A percentile compares a stretch with the other conserved stretches of the same genome.
Evolutionary conservation across 1,140 invertebrate genomes (phyloP).

Genomic region (Lineus longissimus): DNA sequence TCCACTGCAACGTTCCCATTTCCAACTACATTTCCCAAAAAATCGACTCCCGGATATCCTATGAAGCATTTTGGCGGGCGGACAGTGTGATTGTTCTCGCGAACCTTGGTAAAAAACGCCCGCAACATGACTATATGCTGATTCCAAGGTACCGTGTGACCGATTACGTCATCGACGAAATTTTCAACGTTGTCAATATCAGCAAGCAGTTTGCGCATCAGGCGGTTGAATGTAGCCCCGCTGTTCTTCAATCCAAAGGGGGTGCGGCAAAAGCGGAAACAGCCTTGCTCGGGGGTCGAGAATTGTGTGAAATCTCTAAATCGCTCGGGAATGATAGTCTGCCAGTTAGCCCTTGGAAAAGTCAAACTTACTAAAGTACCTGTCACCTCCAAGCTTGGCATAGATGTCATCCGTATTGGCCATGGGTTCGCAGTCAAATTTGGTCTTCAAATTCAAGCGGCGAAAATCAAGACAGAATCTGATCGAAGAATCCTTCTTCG

Average conservation of each 20-base stretch:
- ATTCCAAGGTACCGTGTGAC: not conserved
- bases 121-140: not conserved
- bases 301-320: too few relatives aligned
- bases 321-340: too few relatives aligned
- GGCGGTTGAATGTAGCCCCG: slow-evolving; percentile 13
- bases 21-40: slow-evolving; percentile 1
- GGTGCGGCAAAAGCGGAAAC: slow-evolving; percentile 19
- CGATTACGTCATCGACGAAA: not conserved
- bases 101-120: not conserved
- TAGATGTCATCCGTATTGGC: too few relatives aligned
- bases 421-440: too few relatives aligned
- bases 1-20: slow-evolving; percentile 34
- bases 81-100: not conserved
- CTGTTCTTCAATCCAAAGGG: slow-evolving; percentile 24
- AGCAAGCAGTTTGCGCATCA: slow-evolving; percentile 10
- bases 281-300: too few relatives aligned
- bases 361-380: too few relatives aligned
- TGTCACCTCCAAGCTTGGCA: too few relatives aligned
- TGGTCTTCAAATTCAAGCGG: too few relatives aligned
- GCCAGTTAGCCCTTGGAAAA: too few relatives aligned
- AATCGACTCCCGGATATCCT: not conserved
- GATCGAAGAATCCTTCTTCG: too few relatives aligned
- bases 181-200: not conserved
- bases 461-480: too few relatives aligned
- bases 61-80: not conserved